Evolutionary conservation across 2,797 vertebrate species (phyloP).

Genomic region (Rhincodon typus): DNA sequence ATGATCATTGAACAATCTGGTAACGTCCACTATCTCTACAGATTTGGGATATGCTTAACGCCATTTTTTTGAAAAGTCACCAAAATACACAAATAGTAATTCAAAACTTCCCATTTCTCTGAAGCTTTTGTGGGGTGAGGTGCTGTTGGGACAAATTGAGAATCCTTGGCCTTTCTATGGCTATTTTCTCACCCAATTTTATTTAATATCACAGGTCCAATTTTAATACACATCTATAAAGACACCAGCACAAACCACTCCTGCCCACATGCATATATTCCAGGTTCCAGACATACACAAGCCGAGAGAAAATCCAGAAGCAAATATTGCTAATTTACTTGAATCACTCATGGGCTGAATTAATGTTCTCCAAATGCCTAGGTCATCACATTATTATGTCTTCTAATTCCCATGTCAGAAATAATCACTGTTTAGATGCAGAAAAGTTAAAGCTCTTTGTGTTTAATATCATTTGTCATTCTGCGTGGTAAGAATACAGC

Average conservation of each 20-base stretch:
- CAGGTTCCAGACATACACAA: not conserved
- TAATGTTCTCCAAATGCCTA: not conserved
- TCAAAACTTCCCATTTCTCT: not conserved
- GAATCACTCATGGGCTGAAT: not conserved
- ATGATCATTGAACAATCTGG: not conserved
- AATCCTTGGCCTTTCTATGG: not conserved
- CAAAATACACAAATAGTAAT: not conserved
- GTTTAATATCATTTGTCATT: no score
- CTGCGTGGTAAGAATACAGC: no score
- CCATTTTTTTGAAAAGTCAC: not conserved
- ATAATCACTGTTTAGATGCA: no score
- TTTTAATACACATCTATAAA: not conserved
- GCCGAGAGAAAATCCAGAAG: not conserved
- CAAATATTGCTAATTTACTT: not conserved
- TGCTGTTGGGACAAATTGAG: not conserved
- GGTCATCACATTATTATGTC: not conserved
- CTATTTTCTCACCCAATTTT: not conserved
- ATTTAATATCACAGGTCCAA: not conserved
- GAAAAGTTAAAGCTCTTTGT: no score
- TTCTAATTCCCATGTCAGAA: no score
- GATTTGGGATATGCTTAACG: not conserved
- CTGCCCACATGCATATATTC: not conserved
- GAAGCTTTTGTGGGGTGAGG: not conserved
- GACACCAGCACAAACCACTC: not conserved
- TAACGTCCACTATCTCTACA: not conserved